Percentiles rank a stretch among this genome's conserved stretches.
Evolutionary conservation across 2,888 invertebrate species (phyloP).

Genomic region (Temnothorax unifasciatus): DNA sequence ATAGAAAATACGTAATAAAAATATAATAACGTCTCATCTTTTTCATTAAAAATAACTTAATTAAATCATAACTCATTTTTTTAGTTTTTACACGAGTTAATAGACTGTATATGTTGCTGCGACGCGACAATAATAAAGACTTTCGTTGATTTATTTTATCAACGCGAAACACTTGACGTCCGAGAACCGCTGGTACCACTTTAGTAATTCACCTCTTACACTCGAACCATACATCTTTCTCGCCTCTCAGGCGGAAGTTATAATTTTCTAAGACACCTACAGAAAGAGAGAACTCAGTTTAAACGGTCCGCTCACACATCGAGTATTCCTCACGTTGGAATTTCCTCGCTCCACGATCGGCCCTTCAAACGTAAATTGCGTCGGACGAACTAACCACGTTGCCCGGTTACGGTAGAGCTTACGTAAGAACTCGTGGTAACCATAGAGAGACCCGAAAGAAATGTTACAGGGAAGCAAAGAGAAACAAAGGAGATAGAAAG

Average conservation of each 20-base stretch:
- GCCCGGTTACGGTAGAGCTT: conserved; percentile 39
- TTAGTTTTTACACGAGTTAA: not conserved
- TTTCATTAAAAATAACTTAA: conserved; percentile 5
- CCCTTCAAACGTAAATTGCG: conserved; percentile 55
- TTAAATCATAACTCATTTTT: not conserved
- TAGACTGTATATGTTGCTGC: not conserved
- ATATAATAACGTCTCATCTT: not conserved
- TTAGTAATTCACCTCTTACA: conserved; percentile 32
- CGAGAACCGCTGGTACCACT: conserved; percentile 22
- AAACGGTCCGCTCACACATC: conserved; percentile 29
- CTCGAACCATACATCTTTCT: conserved; percentile 29
- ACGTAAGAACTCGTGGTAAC: conserved; percentile 49
- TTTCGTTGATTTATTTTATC: conserved; percentile 1
- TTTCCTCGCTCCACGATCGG: conserved; percentile 36
- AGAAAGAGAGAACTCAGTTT: conserved; percentile 36
- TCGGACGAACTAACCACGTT: conserved; percentile 32
- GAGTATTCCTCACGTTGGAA: conserved; percentile 40
- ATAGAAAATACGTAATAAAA: not conserved
- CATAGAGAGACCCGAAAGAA: conserved; percentile 30
- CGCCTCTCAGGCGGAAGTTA: conserved; percentile 50
- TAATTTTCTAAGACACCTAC: conserved; percentile 43
- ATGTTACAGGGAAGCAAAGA: not conserved
- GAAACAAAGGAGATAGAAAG: not conserved
- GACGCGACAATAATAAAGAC: not conserved
- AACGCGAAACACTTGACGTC: conserved; percentile 4